phyloP scores from a whole-genome alignment of 2,113 vertebrate genomes.

The Sula dactylatra region DNA sequence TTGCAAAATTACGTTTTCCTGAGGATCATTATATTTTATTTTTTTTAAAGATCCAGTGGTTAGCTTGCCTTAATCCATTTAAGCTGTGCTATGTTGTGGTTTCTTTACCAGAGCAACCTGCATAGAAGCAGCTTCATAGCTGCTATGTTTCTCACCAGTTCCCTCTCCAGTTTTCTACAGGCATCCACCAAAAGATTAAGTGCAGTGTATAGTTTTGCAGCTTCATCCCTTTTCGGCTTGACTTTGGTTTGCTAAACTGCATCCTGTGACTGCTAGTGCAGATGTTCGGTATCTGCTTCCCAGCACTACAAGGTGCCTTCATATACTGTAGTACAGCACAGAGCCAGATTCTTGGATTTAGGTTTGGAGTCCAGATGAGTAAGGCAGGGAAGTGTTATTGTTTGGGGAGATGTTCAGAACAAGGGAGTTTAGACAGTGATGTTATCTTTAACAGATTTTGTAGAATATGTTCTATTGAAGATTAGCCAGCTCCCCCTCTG shows the following conservation, averaged over 20 bases:
- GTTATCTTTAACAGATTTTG: conserved; percentile 4
- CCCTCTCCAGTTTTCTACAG: background rate
- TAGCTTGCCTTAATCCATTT: background rate
- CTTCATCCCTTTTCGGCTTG: background rate
- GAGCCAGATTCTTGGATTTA: background rate
- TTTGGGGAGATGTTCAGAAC: background rate
- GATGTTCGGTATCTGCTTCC: background rate
- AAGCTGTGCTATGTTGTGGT: background rate
- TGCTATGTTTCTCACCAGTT: background rate
- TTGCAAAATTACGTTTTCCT: background rate
- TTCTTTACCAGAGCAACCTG: background rate
- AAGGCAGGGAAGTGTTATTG: background rate
- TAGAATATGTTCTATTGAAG: conserved; percentile 5
- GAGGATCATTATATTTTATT: background rate
- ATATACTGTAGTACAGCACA: background rate
- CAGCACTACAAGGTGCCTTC: background rate
- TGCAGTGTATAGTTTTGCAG: background rate
- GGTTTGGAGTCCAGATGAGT: background rate
- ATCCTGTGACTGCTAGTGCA: background rate
- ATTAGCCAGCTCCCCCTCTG: conserved; percentile 13
- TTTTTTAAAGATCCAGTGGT: background rate
- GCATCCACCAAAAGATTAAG: background rate
- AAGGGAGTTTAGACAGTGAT: background rate
- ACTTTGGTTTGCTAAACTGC: background rate
- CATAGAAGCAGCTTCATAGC: background rate